Base-by-base conservation (phyloP, 2,888 invertebrate species). In the Agriotes lineatus region DNA sequence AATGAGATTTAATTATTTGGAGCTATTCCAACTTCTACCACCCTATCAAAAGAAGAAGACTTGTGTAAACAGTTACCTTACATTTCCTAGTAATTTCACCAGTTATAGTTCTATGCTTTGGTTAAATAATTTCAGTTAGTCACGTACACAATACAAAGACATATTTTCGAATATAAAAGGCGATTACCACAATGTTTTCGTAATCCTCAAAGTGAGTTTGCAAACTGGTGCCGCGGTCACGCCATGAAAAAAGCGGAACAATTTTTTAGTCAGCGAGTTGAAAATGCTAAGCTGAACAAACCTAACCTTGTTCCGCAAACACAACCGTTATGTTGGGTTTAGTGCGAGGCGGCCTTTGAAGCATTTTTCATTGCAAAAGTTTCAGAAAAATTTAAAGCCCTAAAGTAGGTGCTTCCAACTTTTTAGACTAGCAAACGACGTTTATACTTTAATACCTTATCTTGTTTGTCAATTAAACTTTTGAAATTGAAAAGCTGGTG, bases 401-500 rank as follows among this genome's bases (percentile, higher is more conserved):
- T 6, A 50, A 30, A 50, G n/a, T n/a, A n/a, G n/a, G 25, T 50
- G 16, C 30, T 50, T 22, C 16, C 50, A 50, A 50, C 14, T 16
- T 50, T 12, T 50, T 50, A 14, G 1, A n/a, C 25, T 18, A 52
- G 33, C 33, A 52, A 52, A 19, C 52, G 35, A 1, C 52, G 52
- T 35, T 52, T 52, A 52, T 52, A 52, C 52, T 35, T 35, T 52
- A 52, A 52, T 52, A 33, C 52, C 52, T 33, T 30, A 14, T 16
- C 52, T 52, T 16, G 18, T 52, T 52, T 52, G 19, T 52, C 52
- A 52, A 48, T 52, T 52, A 52, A 52, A 52, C 33, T 52, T 52
- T 52, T 52, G 33, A 52, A 52, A 52, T 52, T 52, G 52, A 33
- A 52, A 52, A 52, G 52, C 25, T 52, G 16, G 18, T 18, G 16